Evolutionary conservation across 2,888 invertebrate genomes (phyloP), one percentile per base, ranked within the genome.

Genomic region (Oscheius sp.): DNA sequence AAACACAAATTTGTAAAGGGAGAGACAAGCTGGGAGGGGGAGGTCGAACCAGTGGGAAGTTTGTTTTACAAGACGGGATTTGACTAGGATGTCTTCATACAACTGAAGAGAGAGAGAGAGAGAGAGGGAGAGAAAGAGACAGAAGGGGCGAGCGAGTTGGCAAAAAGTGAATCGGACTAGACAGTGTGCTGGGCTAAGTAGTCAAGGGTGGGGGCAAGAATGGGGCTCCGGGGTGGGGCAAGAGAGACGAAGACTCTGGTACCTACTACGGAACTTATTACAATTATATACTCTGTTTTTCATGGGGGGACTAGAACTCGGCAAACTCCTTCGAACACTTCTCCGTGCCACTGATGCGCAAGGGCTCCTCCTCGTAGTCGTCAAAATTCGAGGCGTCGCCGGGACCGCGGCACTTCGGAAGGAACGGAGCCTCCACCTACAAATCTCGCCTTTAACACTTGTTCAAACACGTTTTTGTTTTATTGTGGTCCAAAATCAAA

Each of bases 311-410:
- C 48, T 80, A 92, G 89, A 99, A 99, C 92, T 99, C 98, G 86
- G 96, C 96, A 92, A 99, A 99, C 92, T 99, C 99, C 92, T 97
- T 98, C 91, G 96, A 95, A 93, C 98, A 99, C 92, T 98, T 97
- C 92, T 99, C 99, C 86, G 96, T 96, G 82, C 96, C 95, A 87
- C 97, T 96, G 91, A 99, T 98, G 92, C 97, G 94, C 89, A 99
- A 92, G 82, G 96, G 94, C 91, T 99, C 99, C 92, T 99, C 99
- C 91, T 99, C 99, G 90, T 99, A 99, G 90, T 99, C 99, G 90
- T 99, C 99, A 90, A 99, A 99, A 92, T 99, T 99, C 92, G 96
- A 97, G 76, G 98, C 96, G 91, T 99, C 99, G 42, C 99, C 99
- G 21, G 96, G 95, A 76, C 98, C 98, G 92, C 96, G 96, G 93